Base-by-base conservation (phyloP, 1,140 invertebrate genomes). In the Scaptodrosophila lebanonensis region DNA sequence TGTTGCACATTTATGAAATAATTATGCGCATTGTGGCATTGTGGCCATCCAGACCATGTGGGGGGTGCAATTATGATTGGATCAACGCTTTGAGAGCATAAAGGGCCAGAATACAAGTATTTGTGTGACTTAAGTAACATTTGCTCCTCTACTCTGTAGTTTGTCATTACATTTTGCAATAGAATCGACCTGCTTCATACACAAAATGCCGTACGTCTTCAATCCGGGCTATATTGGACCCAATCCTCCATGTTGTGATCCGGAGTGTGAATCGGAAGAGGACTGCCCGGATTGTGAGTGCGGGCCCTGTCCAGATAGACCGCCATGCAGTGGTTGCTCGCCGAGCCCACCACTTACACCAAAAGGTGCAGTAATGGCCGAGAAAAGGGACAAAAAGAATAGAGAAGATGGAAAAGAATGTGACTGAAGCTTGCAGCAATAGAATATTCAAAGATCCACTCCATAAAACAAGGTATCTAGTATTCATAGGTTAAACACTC, bases 1-100 rank as follows among this genome's bases (percentile, higher is more conserved):
- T 79, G 75, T 79, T 66, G 70, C 36, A 50, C 65, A 61, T 70
- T 79, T 83, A 83, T 79, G 65, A 82, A 79, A 82, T 79, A 79
- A 82, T 79, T 70, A 79, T 82, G 53, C 49, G 44, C 49, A 48
- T 67, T 67, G 54, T 45, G 38, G 50, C 7, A 15, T 29, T 43
- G 13, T 18, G 7, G 20, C 7, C 17, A 13, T 48, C 8, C 35
- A 33, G 11, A 16, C 33, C 33, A 35, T 35, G 9, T 13, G 4
- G 20, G 7, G 12, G 12, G 42, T 12, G 25, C 42, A 36, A 29
- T 61, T 56, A 27, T 44, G 50, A 61, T 62, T 62, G 48, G 63
- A 58, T 71, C 72, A 64, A 71, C 64, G 59, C 33, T 16, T 27
- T 64, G 52, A 9, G 29, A 42, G 40, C 27, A 25, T 30, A 53